Conservation (phyloP, 1,140 invertebrate genomes). For the Drosophila lacertosa region DNA sequence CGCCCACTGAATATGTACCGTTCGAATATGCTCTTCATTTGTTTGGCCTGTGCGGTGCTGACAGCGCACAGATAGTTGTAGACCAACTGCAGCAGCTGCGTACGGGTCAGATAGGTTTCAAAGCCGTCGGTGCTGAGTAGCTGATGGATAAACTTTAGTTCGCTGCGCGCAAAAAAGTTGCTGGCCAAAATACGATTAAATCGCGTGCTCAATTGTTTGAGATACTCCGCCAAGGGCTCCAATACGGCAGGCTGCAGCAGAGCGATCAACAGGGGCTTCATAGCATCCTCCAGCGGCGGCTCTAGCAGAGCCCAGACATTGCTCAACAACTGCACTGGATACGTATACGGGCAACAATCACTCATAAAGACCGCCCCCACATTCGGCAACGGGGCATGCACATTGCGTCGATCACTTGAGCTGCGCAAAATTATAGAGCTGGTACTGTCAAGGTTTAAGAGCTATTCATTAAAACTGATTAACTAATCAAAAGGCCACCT, state of each 20-base stretch:
- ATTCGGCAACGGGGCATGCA: conserved; percentile 73
- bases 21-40: conserved; percentile 75
- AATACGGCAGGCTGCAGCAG: conserved; percentile 59
- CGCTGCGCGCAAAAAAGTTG: conserved; percentile 76
- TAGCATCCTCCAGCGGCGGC: conserved; percentile 35
- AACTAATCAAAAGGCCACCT: conserved; percentile 22
- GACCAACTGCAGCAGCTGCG: conserved; percentile 66
- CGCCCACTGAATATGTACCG: conserved; percentile 66
- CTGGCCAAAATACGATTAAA: conserved; percentile 66
- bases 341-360: conserved; percentile 73
- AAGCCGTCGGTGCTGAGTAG: conserved; percentile 62
- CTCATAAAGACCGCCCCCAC: conserved; percentile 72
- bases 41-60: conserved; percentile 57
- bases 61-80: conserved; percentile 74
- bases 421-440: conserved; percentile 68
- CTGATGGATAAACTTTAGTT: conserved; percentile 72
- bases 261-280: conserved; percentile 45
- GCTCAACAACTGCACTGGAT: conserved; percentile 71
- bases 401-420: conserved; percentile 62
- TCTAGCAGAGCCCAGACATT: conserved; percentile 62
- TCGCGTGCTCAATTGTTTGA: conserved; percentile 42
- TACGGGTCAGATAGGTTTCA: conserved; percentile 55
- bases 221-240: conserved; percentile 60
- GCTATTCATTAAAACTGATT: conserved; percentile 50
- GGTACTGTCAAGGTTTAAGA: conserved; percentile 37